Percentiles rank a stretch among this genome's conserved stretches.
Evolutionary conservation across 2,888 invertebrate species (phyloP).

Genomic region (Carabus problematicus): DNA sequence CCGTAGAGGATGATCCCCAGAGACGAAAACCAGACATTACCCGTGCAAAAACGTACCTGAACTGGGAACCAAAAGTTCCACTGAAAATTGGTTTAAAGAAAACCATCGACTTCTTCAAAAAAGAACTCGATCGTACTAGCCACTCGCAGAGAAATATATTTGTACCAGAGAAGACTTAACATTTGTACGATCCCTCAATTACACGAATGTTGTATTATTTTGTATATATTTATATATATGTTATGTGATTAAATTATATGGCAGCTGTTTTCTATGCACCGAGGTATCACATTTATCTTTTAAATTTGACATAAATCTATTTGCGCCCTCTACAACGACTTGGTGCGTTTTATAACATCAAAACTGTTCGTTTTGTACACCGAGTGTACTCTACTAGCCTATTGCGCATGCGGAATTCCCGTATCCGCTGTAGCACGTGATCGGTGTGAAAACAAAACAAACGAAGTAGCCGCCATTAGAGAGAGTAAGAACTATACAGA

Average conservation of each 20-base stretch:
- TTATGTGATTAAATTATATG: constrained; percentile 17
- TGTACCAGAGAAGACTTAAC: constrained; percentile 47
- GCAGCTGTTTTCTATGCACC: constrained; percentile 14
- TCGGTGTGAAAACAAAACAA: not conserved
- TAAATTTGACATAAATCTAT: not conserved
- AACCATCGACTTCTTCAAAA: constrained; percentile 93
- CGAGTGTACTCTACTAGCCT: no score
- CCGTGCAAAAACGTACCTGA: constrained; percentile 80
- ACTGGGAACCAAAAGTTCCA: constrained; percentile 92
- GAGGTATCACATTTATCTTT: not conserved
- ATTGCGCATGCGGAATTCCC: no score
- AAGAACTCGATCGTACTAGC: constrained; percentile 76
- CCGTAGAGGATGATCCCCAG: constrained; percentile 96
- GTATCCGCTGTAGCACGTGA: no score
- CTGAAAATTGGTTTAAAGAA: constrained; percentile 86
- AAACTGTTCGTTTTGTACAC: no score
- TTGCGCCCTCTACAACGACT: not conserved
- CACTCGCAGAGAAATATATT: constrained; percentile 64
- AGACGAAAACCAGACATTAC: constrained; percentile 92
- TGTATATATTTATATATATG: constrained; percentile 36
- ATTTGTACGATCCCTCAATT: constrained; percentile 27
- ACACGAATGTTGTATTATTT: constrained; percentile 34
- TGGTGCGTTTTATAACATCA: not conserved
- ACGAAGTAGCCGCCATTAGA: not conserved
- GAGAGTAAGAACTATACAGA: no score